Base-by-base conservation (phyloP, 2,888 invertebrate genomes). In the Thymelicus acteon region DNA sequence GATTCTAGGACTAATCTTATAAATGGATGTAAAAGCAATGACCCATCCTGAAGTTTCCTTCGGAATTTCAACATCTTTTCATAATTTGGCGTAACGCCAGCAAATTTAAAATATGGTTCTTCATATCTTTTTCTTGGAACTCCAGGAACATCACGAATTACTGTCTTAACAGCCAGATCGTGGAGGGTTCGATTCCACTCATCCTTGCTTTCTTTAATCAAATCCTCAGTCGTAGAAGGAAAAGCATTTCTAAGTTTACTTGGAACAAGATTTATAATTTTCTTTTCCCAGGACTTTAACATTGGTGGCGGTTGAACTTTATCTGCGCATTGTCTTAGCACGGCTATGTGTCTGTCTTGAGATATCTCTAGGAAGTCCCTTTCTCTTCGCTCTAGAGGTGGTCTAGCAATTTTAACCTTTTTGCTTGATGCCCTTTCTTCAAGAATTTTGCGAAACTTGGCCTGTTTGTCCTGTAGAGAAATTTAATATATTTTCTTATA, bases 101-200 rank as follows among this genome's bases (percentile, higher is more conserved):
- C 91, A 76, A 92, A 94, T 81, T 95, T 95, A 79, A 96, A 95
- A 72, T 94, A 86, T 37, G 90, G 86, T 80, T 95, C 93, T 72
- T 80, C 82, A 73, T 91, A 90, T 72, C 92, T 89, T 19, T 87
- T 84, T 70, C 94, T 89, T 4, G 94, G 87, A 7, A 94, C 93
- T 52, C 95, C 94, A 0, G 95, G 95, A 49, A 92, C 84, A 66
- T 95, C 95, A 48, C 94, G 92, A 15, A 96, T 92, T 68, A 96
- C 95, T 47, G 94, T 95, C 78, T 95, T 95, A 61, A 97, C 95
- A 12, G 96, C 96, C 48, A 95, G 94, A 0, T 94, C 88, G 75
- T 96, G 96, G 69, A 96, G 94, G 63, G 95, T 90, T 24, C 87
- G 87, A 76, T 95, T 91, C 90, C 95, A 96, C 76, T 95, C 95